Evolutionary conservation across 2,888 invertebrate genomes (phyloP), one percentile per base, ranked within the genome.

Genomic region (Ligdia adustata): DNA sequence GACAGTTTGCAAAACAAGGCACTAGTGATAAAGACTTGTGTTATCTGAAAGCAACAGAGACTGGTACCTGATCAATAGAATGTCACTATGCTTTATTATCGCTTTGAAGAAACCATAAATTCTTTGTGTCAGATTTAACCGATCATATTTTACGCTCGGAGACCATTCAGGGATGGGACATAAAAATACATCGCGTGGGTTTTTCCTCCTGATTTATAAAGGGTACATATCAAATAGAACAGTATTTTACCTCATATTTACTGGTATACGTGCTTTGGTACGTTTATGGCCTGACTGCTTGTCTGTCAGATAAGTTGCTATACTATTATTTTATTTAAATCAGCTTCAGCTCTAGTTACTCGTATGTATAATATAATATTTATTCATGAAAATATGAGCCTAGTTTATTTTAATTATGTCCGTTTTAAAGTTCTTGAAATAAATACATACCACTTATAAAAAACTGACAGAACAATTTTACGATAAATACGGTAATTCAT

Each of bases 71-170:
- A 62, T 58, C 58, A 57, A 65, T 57, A 59, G 56, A 58, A 52
- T n/a, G n/a, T 57, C 52, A 59, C 69, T 64, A 59, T 66, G 65
- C 69, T 72, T 69, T 75, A 74, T 71, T 66, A 66, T 68, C 56
- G 57, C 57, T 46, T 55, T 46, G 59, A 57, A 59, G 65, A 52
- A 67, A 65, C 64, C 63, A 70, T 72, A 64, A 64, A 69, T 73
- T 71, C 63, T 57, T 68, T 65, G 61, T 62, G 74, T 71, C 71
- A 63, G 70, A 67, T 75, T 70, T 75, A 69, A 70, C 67, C 64
- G 67, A 71, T 75, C 71, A 76, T 77, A 76, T 76, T 73, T 77
- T 74, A 77, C 65, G 60, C 65, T 49, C 56, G 57, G 57, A 55
- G 57, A 55, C 63, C 62, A 66, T 68, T 59, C 64, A 61, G 58